Base-by-base conservation (phyloP, 2,113 vertebrate species). In the Siniperca chuatsi region DNA sequence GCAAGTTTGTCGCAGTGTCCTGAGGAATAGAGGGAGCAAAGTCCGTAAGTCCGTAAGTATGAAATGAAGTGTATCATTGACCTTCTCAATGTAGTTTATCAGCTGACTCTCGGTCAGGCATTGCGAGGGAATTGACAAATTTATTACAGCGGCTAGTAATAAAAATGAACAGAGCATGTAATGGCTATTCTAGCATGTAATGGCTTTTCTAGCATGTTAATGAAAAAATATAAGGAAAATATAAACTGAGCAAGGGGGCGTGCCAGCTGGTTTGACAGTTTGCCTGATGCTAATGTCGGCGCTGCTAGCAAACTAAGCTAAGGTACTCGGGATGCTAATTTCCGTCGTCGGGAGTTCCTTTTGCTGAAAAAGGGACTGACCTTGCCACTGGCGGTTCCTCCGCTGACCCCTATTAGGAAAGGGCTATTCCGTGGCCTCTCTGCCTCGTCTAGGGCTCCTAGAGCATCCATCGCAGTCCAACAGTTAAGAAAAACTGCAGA, bases 321-420 rank as follows among this genome's bases (percentile, higher is more conserved):
- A 85, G 62, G 77, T 89, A 80, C 11, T 3, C 12, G 13, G 29
- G 25, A 64, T 58, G 80, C 83, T 82, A 90, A 87, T 21, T 61
- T 50, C 25, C 57, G 23, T 33, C 2, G 1, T 18, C 12, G 4
- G 40, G 23, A 18, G 2, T 57, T 70, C 20, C 1, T n/a, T 16
- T 13, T 11, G 4, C 35, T 33, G 20, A 52, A 82, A 61, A 57
- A 52, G 8, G 1, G 0, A 71, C 76, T 21, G 25, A 99, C 98
- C 97, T 99, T 98, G 29, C 98, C 98, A 83, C 98, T 98, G 65
- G 97, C 97, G 0, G 97, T 98, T 89, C 97, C 97, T 66, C 97
- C 97, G 92, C 97, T 98, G 46, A 98, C 98, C 0, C 98, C 97
- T 74, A 99, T 98, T 1, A 99, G 92, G 89, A 98, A 98, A 1